Evolutionary conservation across 2,113 vertebrate species (phyloP), one percentile per base, ranked within the genome.

Genomic region (Dendropsophus ebraccatus): DNA sequence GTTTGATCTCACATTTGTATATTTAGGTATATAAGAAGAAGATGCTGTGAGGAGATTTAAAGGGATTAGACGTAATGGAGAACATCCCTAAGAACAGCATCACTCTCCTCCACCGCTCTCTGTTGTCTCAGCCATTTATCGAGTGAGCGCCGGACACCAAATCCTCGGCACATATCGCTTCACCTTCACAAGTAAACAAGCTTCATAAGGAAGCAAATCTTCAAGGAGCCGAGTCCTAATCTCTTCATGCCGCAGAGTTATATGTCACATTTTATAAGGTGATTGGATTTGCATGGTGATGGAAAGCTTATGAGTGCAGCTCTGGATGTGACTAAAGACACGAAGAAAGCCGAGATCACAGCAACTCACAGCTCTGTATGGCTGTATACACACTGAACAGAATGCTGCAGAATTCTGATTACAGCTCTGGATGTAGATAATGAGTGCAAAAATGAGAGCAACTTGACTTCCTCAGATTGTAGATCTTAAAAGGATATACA

Each of bases 1-100:
- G 28, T 84, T 67, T 85, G 83, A 85, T 85, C 74, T 65, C 45
- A 65, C 83, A 85, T 85, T 85, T 77, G 83, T 77, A 67, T 78
- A 78, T 85, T 85, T 85, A 75, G 83, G 83, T 37, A 23, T 16
- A 65, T 50, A 30, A 67, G 35, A 62, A 65, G 45, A 35, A 67
- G 74, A 83, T 23, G 81, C 81, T 83, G 81, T 52, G 45, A 70
- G 23, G 65, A 85, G 83, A 85, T 85, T 85, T 85, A 78, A n/a
- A 35, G 58, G 83, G 83, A 85, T 85, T 85, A 85, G 45, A 78
- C 19, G 1, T 85, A 85, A 75, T 62, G 50, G 56, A 74, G 49
- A 85, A 85, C 73, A 77, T 67, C 83, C 47, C 73, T 47, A 58
- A 52, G 83, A 52, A 41, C 74, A 85, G n/a, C 45, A 11, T 6